Percentiles rank a stretch among this genome's conserved stretches.
These are phyloP conservation scores for Argya squamiceps DNA, from an alignment of 2,797 vertebrate genomes.

Conservation along the genomic window DNA sequence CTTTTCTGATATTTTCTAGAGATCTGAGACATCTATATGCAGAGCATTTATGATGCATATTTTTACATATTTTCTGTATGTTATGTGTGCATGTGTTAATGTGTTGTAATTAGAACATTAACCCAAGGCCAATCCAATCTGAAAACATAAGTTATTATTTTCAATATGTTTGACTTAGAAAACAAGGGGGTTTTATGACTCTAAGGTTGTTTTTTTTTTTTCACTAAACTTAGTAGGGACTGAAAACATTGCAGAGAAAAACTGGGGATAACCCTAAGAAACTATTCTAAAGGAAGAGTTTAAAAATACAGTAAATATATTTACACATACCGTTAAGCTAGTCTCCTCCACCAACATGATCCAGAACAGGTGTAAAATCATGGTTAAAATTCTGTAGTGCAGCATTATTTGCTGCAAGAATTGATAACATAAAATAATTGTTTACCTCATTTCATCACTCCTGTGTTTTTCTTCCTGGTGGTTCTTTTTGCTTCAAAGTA, in stretches of 20 bases:
- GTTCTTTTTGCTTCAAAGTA: background rate
- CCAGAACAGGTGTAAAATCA: background rate
- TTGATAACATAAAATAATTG: background rate
- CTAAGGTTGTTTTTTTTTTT: background rate
- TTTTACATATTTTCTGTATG: background rate
- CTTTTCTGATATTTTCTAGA: background rate
- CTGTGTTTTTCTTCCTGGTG: background rate
- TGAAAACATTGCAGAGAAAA: conserved; percentile 1
- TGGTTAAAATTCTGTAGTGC: background rate
- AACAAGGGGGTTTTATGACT: background rate
- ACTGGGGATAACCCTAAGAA: background rate
- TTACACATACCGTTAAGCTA: background rate
- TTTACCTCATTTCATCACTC: background rate
- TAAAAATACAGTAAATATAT: background rate
- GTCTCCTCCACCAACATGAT: background rate
- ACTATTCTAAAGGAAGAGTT: conserved; percentile 22
- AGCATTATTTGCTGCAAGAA: background rate
- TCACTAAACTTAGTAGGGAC: background rate
- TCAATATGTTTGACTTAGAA: background rate
- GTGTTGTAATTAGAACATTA: background rate
- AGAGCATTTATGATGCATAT: background rate
- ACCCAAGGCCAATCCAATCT: background rate
- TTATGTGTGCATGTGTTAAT: background rate
- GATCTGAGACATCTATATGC: background rate
- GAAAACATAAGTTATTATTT: background rate